Percentiles rank a stretch among this genome's conserved stretches.
Conservation (phyloP, 2,797 vertebrate genomes). For the Bradypus variegatus region DNA sequence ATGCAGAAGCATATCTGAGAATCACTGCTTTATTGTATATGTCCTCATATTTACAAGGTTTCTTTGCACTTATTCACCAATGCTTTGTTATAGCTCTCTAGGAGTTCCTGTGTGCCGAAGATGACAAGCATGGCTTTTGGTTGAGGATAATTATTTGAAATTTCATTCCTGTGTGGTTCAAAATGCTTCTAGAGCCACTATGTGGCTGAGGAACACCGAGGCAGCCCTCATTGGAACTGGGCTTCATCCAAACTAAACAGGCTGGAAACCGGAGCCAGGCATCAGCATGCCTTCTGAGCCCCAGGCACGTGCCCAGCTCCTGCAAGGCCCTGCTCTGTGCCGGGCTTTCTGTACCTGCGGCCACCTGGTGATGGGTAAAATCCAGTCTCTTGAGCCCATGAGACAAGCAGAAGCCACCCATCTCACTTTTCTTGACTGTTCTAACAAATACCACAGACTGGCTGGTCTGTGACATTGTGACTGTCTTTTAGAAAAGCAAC, state of each 20-base stretch:
- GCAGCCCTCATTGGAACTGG: rapidly evolving
- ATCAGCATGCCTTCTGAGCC: rapidly evolving
- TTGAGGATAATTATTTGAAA: neutral
- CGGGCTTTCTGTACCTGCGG: neutral
- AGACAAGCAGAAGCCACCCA: neutral
- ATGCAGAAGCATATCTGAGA: neutral
- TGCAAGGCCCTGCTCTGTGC: rapidly evolving
- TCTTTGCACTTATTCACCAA: rapidly evolving
- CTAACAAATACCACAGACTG: too few species aligned
- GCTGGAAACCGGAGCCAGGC: neutral
- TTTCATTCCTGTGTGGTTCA: neutral
- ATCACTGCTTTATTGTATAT: neutral
- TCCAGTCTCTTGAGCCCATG: neutral
- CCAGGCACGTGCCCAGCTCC: rapidly evolving
- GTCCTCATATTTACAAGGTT: neutral
- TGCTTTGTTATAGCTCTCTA: too few species aligned
- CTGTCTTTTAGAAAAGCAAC: too few species aligned
- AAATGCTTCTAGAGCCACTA: neutral
- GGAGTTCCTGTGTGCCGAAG: neutral
- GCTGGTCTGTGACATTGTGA: too few species aligned
- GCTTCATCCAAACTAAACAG: too few species aligned
- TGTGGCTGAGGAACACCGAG: rapidly evolving
- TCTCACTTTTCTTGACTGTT: too few species aligned
- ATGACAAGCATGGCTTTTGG: neutral
- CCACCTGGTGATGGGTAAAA: neutral